Evolutionary conservation across 2,797 vertebrate genomes (phyloP).

Genomic region (Vespertilio murinus): DNA sequence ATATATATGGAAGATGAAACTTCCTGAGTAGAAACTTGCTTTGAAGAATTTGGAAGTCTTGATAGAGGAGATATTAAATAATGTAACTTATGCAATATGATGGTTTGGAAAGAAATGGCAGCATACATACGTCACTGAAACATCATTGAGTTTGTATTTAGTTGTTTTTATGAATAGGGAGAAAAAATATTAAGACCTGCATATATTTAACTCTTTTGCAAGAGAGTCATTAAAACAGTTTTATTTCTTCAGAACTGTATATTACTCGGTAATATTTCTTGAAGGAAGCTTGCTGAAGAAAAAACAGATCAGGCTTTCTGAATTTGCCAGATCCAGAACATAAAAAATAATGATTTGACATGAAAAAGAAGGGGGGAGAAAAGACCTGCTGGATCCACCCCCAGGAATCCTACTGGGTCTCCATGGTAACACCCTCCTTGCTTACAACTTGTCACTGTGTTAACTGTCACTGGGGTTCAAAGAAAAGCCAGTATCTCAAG

Average conservation of each 20-base stretch:
- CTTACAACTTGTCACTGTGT: slow-evolving; percentile 72
- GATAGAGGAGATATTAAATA: slow-evolving; percentile 10
- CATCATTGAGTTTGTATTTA: not conserved
- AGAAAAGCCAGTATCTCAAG: slow-evolving; percentile 71
- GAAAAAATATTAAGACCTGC: not conserved
- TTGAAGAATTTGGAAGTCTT: slow-evolving; percentile 43
- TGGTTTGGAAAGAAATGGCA: not conserved
- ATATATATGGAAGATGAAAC: not conserved
- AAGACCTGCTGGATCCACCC: slow-evolving; percentile 50
- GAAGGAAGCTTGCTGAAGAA: slow-evolving; percentile 53
- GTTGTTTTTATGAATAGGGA: slow-evolving; percentile 32
- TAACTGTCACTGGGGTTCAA: slow-evolving; percentile 66
- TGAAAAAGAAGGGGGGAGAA: not conserved
- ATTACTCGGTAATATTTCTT: slow-evolving; percentile 16
- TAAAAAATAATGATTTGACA: slow-evolving; percentile 53
- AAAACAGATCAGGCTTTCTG: slow-evolving; percentile 52
- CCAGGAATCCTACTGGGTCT: slow-evolving; percentile 65
- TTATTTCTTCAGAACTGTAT: slow-evolving; percentile 46
- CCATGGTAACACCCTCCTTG: slow-evolving; percentile 68
- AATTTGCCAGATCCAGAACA: slow-evolving; percentile 56
- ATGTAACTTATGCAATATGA: not conserved
- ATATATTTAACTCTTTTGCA: not conserved
- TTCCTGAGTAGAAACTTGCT: not conserved
- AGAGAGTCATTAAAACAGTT: not conserved
- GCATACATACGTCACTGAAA: not conserved